phyloP scores from a whole-genome alignment of 1,140 invertebrate species.

The Drosophila equinoxialis region DNA sequence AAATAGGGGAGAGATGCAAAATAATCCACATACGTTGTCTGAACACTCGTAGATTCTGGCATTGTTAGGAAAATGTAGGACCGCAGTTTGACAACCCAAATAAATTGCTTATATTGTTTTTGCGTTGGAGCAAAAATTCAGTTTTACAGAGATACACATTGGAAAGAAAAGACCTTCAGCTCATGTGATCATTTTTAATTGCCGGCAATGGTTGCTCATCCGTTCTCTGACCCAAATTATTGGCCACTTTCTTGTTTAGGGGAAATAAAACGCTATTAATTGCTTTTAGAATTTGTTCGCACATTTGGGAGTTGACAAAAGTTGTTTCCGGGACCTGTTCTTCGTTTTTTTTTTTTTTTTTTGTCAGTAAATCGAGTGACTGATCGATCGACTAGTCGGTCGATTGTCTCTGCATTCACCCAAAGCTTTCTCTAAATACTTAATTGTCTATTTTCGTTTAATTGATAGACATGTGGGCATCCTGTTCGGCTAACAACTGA shows the following conservation, averaged over 20 bases:
- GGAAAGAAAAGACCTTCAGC: background rate
- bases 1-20: background rate
- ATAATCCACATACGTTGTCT: slow-evolving; percentile 12
- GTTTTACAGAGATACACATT: background rate
- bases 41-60: too few relatives aligned
- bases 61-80: background rate
- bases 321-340: slow-evolving; percentile 42
- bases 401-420: slow-evolving; percentile 63
- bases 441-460: slow-evolving; percentile 78
- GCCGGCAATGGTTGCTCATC: slow-evolving; percentile 12
- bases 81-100: background rate
- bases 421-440: slow-evolving; percentile 74
- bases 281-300: slow-evolving; percentile 53
- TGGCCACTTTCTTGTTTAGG: background rate
- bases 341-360: slow-evolving; percentile 10
- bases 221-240: slow-evolving; percentile 54
- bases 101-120: background rate
- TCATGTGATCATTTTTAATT: background rate
- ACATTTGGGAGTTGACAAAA: slow-evolving; percentile 54
- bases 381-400: slow-evolving; percentile 26
- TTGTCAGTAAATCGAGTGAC: slow-evolving; percentile 14
- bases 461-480: slow-evolving; percentile 75
- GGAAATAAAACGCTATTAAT: slow-evolving; percentile 33
- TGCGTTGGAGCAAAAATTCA: background rate
- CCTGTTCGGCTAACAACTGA: slow-evolving; percentile 69